Conservation (phyloP, 2,888 invertebrate species). For the Idaea straminata region DNA sequence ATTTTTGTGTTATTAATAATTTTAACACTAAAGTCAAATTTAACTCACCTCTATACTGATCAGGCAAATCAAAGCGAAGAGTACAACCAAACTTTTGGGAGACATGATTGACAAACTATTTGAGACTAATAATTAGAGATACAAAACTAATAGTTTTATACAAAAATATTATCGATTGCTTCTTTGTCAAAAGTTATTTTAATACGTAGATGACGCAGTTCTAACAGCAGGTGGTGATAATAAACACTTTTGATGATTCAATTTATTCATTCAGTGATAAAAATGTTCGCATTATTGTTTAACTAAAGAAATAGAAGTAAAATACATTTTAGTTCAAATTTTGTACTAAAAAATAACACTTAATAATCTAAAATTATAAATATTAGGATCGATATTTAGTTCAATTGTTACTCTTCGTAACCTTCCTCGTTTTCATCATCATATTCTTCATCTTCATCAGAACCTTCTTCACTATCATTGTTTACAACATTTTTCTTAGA, state of each 20-base stretch:
- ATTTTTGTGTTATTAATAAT: background rate
- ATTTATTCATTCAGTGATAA: background rate
- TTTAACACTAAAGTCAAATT: background rate
- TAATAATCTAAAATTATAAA: slow-evolving; percentile 19
- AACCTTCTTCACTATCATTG: slow-evolving; percentile 36
- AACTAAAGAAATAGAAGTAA: background rate
- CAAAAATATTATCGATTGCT: slow-evolving; percentile 19
- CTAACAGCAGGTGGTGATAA: background rate
- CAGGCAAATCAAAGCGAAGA: slow-evolving; percentile 28
- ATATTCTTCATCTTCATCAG: slow-evolving; percentile 41
- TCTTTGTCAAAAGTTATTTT: slow-evolving; percentile 15
- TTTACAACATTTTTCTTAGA: slow-evolving; percentile 22
- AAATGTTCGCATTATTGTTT: background rate
- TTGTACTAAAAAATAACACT: slow-evolving; percentile 15
- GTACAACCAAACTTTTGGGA: slow-evolving; percentile 32
- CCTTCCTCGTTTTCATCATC: slow-evolving; percentile 33
- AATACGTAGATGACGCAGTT: slow-evolving; percentile 5
- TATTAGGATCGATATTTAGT: slow-evolving; percentile 18
- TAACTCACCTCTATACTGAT: slow-evolving; percentile 34
- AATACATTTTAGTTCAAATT: slow-evolving; percentile 9
- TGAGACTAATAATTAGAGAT: slow-evolving; percentile 9
- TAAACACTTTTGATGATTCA: background rate
- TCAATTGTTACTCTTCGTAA: slow-evolving; percentile 18
- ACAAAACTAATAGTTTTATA: slow-evolving; percentile 28
- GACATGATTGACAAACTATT: slow-evolving; percentile 31